These are phyloP conservation scores for Drosophila bocqueti DNA, from an alignment of 1,140 invertebrate genomes.

Conservation along the genomic window DNA sequence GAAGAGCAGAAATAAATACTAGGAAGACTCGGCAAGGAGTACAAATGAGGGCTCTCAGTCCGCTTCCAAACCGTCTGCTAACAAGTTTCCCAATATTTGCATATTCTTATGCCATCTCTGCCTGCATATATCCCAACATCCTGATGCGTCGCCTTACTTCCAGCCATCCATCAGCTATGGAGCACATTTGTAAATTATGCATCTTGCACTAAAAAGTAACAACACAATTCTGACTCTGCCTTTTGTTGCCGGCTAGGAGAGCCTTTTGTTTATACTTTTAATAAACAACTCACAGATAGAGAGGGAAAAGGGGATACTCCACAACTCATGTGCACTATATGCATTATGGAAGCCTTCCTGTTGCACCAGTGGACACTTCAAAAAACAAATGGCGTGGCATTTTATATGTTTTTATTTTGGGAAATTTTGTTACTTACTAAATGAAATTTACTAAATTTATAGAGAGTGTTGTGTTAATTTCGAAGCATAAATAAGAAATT, in stretches of 20 bases:
- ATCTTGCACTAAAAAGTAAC: slow-evolving; percentile 71
- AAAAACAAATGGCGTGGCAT: neutral
- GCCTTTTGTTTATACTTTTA: slow-evolving; percentile 67
- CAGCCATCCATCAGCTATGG: slow-evolving; percentile 56
- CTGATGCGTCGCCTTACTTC: slow-evolving; percentile 53
- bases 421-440: neutral
- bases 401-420: too few species aligned
- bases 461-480: neutral
- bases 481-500: too few species aligned
- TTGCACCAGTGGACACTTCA: slow-evolving; percentile 52
- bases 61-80: neutral
- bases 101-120: slow-evolving; percentile 8
- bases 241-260: slow-evolving; percentile 50
- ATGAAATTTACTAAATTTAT: neutral
- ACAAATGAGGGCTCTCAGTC: too few species aligned
- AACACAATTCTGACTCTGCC: slow-evolving; percentile 43
- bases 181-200: slow-evolving; percentile 74
- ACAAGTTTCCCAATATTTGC: slow-evolving; percentile 44
- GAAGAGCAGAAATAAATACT: neutral
- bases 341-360: slow-evolving; percentile 55
- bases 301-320: neutral
- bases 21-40: neutral
- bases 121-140: slow-evolving; percentile 10
- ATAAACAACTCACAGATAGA: slow-evolving; percentile 55
- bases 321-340: slow-evolving; percentile 49